Evolutionary conservation across 1,140 invertebrate species (phyloP).

Genomic region (Micrasema longulum): DNA sequence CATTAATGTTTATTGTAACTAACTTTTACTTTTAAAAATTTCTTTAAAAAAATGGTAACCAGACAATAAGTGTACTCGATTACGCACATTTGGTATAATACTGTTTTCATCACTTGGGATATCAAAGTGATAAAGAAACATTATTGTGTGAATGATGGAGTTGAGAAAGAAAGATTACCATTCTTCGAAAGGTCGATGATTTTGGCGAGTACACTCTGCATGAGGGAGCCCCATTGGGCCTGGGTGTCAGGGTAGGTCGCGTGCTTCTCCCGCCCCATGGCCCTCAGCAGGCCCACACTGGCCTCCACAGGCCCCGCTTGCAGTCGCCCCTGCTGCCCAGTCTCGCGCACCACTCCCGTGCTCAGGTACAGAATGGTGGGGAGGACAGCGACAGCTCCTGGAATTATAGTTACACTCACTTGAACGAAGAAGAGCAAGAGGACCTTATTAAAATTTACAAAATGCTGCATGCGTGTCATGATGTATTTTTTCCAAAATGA

Average conservation of each 20-base stretch:
- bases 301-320: slow-evolving; percentile 73
- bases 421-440: too few relatives aligned
- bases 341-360: slow-evolving; percentile 89
- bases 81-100: too few relatives aligned
- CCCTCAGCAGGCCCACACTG: slow-evolving; percentile 78
- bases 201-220: slow-evolving; percentile 89
- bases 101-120: not conserved
- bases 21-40: too few relatives aligned
- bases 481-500: too few relatives aligned
- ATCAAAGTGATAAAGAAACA: not conserved
- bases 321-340: slow-evolving; percentile 69
- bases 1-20: too few relatives aligned
- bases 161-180: too few relatives aligned
- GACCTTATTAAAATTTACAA: too few relatives aligned
- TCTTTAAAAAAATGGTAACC: too few relatives aligned
- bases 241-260: slow-evolving; percentile 69
- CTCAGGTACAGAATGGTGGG: slow-evolving; percentile 93
- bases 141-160: not conserved
- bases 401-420: slow-evolving; percentile 40
- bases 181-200: slow-evolving; percentile 92
- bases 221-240: slow-evolving; percentile 80
- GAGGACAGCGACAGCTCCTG: slow-evolving; percentile 86
- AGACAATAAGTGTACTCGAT: too few relatives aligned
- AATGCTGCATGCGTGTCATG: too few relatives aligned
- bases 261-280: slow-evolving; percentile 75